Evolutionary conservation across 2,113 vertebrate genomes (phyloP), one percentile per base, ranked within the genome.

Genomic region (Nothoprocta pentlandii): DNA sequence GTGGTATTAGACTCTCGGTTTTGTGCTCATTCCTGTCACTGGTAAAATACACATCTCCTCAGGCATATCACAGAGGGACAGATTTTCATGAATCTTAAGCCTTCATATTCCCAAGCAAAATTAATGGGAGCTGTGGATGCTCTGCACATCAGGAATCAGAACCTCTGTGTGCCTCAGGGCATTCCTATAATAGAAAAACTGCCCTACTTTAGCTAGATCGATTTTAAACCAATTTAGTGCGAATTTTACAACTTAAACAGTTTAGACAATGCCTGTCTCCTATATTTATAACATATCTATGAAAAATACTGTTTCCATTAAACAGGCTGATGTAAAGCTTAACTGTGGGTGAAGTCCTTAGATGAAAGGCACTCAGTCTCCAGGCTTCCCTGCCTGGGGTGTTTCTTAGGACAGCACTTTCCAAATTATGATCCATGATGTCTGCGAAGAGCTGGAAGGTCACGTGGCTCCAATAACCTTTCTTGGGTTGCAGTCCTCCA

Each of bases 121-220:
- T 67, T 63, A 83, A 44, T 0, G 3, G 22, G 21, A 85, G 16
- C 30, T 1, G 1, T 23, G 46, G 26, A 56, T n/a, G 26, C 67
- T 85, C 30, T 51, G 66, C 64, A 69, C 23, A 26, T 5, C 30
- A 6, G 41, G 51, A 75, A 83, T n/a, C 0, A 0, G 0, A 1
- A 22, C 61, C 26, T 26, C 21, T 70, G 41, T 51, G 16, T 61
- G 56, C 39, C 70, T 15, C 20, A 69, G 61, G 32, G 49, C 70
- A 49, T 2, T 8, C 34, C 61, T 94, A 10, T 41, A 92, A 61
- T 64, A 23, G 66, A 74, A 78, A 85, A 85, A 20, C 23, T 56
- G n/a, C 10, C 54, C 54, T 80, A 69, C 26, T 90, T 87, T 32
- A 84, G 32, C 54, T 63, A 80, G 74, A 84, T 59, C 22, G 11